A percentile compares a stretch with the other conserved stretches of the same genome.
Evolutionary conservation across 1,140 invertebrate species (phyloP).

Genomic region (Hetaerina americana): DNA sequence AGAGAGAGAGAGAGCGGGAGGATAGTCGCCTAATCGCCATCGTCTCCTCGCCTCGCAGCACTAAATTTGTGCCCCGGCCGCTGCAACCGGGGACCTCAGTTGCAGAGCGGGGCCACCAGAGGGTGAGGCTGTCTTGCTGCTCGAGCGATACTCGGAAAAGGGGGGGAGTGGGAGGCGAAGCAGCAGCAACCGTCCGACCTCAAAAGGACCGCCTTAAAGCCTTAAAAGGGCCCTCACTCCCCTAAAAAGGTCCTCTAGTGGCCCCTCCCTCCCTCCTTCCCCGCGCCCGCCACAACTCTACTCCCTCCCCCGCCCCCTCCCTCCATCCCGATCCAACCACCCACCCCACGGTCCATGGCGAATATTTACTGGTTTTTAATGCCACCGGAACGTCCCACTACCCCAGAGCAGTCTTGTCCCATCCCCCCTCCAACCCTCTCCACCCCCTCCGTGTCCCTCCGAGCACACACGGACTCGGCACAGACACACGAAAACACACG

Average conservation of each 20-base stretch:
- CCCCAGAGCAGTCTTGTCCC: background rate
- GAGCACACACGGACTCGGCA: too few relatives aligned
- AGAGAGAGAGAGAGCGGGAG: too few relatives aligned
- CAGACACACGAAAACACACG: too few relatives aligned
- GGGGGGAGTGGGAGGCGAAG: background rate
- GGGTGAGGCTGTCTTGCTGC: too few relatives aligned
- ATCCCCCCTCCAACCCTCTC: too few relatives aligned
- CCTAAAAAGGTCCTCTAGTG: background rate
- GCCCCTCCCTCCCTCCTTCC: background rate
- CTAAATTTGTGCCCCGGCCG: too few relatives aligned
- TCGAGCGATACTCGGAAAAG: background rate
- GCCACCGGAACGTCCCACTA: background rate
- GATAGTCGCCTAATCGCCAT: too few relatives aligned
- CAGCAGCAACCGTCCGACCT: too few relatives aligned
- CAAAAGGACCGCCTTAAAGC: background rate
- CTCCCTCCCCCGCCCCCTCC: background rate
- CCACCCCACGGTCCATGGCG: background rate
- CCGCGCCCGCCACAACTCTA: background rate
- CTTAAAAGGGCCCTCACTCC: background rate
- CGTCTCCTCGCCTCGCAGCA: too few relatives aligned
- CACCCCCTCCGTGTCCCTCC: too few relatives aligned
- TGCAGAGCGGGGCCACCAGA: too few relatives aligned
- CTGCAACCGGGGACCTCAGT: too few relatives aligned
- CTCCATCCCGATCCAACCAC: background rate
- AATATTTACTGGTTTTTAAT: background rate